A percentile compares a stretch with the other conserved stretches of the same genome.
phyloP scores from a whole-genome alignment of 2,797 vertebrate species.

The Arctocebus calabarensis region DNA sequence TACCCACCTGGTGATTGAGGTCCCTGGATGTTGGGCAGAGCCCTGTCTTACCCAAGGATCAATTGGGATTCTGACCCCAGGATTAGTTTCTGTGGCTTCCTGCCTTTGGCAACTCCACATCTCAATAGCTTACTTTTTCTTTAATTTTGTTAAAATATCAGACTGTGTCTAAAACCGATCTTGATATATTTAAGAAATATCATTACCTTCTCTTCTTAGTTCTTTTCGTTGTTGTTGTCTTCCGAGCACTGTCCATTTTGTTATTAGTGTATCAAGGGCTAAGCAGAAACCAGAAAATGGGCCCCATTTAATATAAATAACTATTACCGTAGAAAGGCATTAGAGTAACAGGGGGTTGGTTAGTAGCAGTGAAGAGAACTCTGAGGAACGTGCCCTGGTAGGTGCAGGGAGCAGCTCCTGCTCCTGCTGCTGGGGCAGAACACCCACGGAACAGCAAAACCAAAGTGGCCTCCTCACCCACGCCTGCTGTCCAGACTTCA shows the following conservation, averaged over 20 bases:
- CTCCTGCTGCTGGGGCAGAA: background rate
- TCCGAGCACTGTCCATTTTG: background rate
- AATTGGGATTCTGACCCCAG: background rate
- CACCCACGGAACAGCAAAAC: background rate
- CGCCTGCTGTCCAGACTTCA: background rate
- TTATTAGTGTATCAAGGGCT: background rate
- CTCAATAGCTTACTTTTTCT: background rate
- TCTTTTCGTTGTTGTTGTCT: background rate
- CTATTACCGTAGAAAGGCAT: background rate
- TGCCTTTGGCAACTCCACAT: background rate
- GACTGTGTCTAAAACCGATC: background rate
- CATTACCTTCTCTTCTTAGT: background rate
- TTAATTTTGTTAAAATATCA: background rate
- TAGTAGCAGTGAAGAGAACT: background rate
- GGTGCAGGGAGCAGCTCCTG: background rate
- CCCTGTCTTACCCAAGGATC: background rate
- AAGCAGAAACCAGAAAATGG: background rate
- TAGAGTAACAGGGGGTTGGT: accelerated
- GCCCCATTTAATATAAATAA: background rate
- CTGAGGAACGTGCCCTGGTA: background rate
- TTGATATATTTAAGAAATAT: background rate
- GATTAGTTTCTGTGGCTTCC: background rate
- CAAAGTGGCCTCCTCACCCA: background rate
- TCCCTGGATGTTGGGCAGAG: background rate
- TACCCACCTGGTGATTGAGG: background rate